phyloP scores from a whole-genome alignment of 2,113 vertebrate species.

The Pterocles burchelli region DNA sequence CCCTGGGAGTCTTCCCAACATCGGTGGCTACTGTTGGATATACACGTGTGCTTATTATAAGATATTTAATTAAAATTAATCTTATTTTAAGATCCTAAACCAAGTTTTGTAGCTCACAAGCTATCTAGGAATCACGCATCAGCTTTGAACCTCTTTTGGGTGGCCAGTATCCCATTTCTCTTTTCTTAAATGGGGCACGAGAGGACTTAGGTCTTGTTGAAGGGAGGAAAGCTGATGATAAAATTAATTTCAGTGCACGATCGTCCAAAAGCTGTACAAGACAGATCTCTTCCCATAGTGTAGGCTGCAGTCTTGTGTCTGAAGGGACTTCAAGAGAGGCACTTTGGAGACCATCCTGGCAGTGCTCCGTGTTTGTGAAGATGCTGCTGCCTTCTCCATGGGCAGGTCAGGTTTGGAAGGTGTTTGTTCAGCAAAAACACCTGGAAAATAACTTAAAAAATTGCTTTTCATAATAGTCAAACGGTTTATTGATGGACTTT shows the following conservation, averaged over 20 bases:
- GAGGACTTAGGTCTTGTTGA: neutral
- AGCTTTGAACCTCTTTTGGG: neutral
- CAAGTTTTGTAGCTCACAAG: neutral
- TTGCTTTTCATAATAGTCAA: neutral
- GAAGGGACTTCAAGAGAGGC: neutral
- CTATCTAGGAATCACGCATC: fast-evolving
- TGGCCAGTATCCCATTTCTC: neutral
- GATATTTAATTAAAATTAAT: neutral
- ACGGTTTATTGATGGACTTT: neutral
- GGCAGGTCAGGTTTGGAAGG: neutral
- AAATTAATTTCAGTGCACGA: neutral
- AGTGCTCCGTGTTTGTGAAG: neutral
- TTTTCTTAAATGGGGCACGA: neutral
- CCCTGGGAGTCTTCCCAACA: fast-evolving
- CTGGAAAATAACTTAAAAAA: neutral
- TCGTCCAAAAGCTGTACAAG: neutral
- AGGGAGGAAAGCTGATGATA: neutral
- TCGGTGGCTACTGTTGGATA: neutral
- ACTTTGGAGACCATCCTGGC: neutral
- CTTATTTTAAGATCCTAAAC: neutral
- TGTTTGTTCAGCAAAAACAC: neutral
- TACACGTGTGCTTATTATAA: neutral
- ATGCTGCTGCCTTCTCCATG: neutral
- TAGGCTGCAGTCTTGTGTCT: neutral
- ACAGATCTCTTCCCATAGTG: fast-evolving